Evolutionary conservation across 1,140 invertebrate species (phyloP), one percentile per base, ranked within the genome.

Genomic region (Trinorchestia longiramus): DNA sequence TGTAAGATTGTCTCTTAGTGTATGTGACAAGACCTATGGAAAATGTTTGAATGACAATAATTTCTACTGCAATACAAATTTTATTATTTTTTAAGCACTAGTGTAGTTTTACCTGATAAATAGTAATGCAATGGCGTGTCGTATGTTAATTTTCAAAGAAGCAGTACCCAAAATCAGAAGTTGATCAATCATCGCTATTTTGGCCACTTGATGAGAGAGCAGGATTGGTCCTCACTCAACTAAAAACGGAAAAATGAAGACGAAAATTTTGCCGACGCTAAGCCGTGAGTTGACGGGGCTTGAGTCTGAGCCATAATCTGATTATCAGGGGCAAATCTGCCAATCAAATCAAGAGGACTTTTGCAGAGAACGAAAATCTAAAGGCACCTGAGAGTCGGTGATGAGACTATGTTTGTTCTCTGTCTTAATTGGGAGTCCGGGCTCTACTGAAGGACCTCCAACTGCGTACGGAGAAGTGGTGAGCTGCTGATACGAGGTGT

Each of bases 311-410:
- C 43, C 44, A 47, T 45, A 94, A 94, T 94, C 92, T 94, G 92
- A 94, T 94, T 94, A 94, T 44, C 92, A 45, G 92, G 44, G 40
- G 92, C 43, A 94, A 94, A 94, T 94, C 92, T 94, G 92, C 92
- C 92, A 94, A 94, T 94, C 92, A 94, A 94, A 94, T 94, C 92
- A 45, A 94, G 92, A 47, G 44, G 92, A 94, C 43, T 94, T 94
- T 94, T 94, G 92, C 6, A 47, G 44, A 0, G 36, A 94, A 36
- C 43, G 43, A n/a, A 94, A 45, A 43, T 94, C 41, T 94, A 43
- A 47, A 94, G 92, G 44, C 92, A 45, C 92, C 43, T 40, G 8
- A 45, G 92, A 45, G 92, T 43, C 44, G 43, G 43, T 47, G 43
- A 45, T 45, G 92, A 94, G 44, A 43, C 41, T 4, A 44, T 94